These are phyloP conservation scores for Parambassis ranga DNA, from an alignment of 2,797 vertebrate species.

Conservation along the genomic window DNA sequence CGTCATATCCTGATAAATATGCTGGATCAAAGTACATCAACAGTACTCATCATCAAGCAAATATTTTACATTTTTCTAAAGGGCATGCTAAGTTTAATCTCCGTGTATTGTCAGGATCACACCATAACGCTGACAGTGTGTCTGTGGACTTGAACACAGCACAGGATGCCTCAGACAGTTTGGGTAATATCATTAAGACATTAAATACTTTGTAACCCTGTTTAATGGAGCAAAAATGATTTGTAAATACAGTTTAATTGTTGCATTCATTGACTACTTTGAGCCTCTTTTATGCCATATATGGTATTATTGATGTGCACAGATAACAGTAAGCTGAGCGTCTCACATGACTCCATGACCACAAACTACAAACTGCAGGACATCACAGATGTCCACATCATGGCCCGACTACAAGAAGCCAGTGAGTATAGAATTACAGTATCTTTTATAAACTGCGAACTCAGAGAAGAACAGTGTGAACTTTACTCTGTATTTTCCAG, in stretches of 20 bases:
- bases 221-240: no score
- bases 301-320: constrained; percentile 61
- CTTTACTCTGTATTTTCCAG: constrained; percentile 34
- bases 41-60: not conserved
- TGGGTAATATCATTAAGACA: constrained; percentile 44
- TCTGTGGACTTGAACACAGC: not conserved
- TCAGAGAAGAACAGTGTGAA: not conserved
- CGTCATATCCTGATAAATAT: constrained; percentile 73
- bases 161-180: not conserved
- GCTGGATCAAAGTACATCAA: constrained; percentile 78
- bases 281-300: no score
- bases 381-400: constrained; percentile 83
- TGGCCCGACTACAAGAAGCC: constrained; percentile 85
- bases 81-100: no score
- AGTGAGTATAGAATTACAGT: constrained; percentile 66
- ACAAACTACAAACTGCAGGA: constrained; percentile 82
- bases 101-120: constrained; percentile 36
- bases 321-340: constrained; percentile 67
- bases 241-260: no score
- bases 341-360: constrained; percentile 69
- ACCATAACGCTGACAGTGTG: not conserved
- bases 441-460: not conserved
- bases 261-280: no score
- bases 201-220: no score
- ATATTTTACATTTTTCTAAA: no score